Conservation (phyloP, 1,140 invertebrate species). For the Anastatus disparis region DNA sequence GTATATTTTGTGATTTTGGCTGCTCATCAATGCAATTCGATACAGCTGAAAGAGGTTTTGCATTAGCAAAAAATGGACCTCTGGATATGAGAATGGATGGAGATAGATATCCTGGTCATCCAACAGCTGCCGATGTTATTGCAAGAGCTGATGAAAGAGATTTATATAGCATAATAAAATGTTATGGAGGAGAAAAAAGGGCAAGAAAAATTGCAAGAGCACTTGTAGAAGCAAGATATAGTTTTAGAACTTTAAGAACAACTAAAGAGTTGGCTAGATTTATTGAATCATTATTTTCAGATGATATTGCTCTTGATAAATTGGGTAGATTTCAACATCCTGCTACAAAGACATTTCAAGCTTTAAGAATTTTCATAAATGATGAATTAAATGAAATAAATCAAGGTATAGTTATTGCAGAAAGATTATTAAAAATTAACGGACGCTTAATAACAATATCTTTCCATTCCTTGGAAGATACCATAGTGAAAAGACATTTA, state of each 20-base stretch:
- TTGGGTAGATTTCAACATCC: conserved; percentile 79
- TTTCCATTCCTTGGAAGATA: conserved; percentile 95
- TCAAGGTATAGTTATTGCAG: conserved; percentile 84
- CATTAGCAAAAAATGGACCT: conserved; percentile 83
- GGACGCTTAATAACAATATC: conserved; percentile 85
- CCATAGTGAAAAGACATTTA: conserved; percentile 93
- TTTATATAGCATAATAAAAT: conserved; percentile 84
- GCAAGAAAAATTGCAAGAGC: conserved; percentile 88
- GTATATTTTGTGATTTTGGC: conserved; percentile 93
- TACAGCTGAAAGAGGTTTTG: conserved; percentile 83
- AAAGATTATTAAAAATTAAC: conserved; percentile 79
- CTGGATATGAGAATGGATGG: conserved; percentile 97
- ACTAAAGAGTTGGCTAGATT: conserved; percentile 87
- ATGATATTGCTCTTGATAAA: conserved; percentile 74
- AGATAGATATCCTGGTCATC: conserved; percentile 73
- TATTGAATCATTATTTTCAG: conserved; percentile 74
- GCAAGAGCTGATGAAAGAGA: conserved; percentile 81
- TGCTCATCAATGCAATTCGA: conserved; percentile 97
- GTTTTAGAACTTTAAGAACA: conserved; percentile 82
- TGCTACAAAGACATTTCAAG: conserved; percentile 95
- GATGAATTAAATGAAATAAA: conserved; percentile 97
- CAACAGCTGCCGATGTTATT: conserved; percentile 88
- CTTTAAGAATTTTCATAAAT: conserved; percentile 95
- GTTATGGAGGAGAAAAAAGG: conserved; percentile 91
- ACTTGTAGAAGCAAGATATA: conserved; percentile 87